A percentile compares a stretch with the other conserved stretches of the same genome.
phyloP scores from a whole-genome alignment of 2,888 invertebrate species.

The Noctua janthe region DNA sequence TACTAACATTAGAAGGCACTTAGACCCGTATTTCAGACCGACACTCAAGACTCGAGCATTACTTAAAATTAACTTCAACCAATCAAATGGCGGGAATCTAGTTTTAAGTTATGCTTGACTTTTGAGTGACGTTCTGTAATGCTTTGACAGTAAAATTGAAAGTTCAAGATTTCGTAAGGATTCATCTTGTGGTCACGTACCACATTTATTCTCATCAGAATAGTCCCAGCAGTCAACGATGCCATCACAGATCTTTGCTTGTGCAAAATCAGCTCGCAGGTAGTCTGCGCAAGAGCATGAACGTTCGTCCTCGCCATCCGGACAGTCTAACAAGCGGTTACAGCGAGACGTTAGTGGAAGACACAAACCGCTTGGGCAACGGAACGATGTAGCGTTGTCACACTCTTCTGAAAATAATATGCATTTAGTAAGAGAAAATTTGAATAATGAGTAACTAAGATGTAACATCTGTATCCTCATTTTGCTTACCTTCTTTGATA shows the following conservation, averaged over 20 bases:
- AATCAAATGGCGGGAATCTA: not conserved
- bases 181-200: conserved; percentile 84
- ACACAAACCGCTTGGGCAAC: conserved; percentile 92
- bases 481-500: conserved; percentile 74
- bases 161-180: not conserved
- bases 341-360: conserved; percentile 92
- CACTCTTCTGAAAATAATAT: conserved; percentile 78
- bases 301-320: conserved; percentile 93
- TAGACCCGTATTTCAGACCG: not conserved
- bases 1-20: not conserved
- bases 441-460: not conserved
- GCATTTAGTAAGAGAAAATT: conserved; percentile 1
- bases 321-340: conserved; percentile 93
- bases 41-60: not conserved
- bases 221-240: conserved; percentile 95
- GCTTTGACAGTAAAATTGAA: not conserved
- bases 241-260: conserved; percentile 95
- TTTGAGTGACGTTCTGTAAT: not conserved
- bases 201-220: conserved; percentile 94
- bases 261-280: conserved; percentile 92
- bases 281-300: conserved; percentile 95
- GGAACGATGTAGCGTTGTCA: conserved; percentile 89
- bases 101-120: not conserved
- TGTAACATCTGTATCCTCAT: no score
- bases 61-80: not conserved